Evolutionary conservation across 2,113 vertebrate genomes (phyloP).

Genomic region (Odontesthes bonariensis): DNA sequence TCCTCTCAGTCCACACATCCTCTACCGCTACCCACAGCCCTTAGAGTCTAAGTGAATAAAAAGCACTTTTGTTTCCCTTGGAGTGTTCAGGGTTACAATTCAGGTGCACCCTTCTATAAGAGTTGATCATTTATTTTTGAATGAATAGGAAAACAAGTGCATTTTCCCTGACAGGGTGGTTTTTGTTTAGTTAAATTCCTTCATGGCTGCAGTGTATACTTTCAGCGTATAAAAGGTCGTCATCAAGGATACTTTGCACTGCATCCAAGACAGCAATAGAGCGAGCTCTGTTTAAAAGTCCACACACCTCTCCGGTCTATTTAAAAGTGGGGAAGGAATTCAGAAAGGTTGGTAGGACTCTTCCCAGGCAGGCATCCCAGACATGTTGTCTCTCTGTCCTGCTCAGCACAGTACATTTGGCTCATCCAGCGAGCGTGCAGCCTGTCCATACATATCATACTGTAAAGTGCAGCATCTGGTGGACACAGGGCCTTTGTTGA

Average conservation of each 20-base stretch:
- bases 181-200: constrained; percentile 13
- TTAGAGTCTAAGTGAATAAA: constrained; percentile 27
- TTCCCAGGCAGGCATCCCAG: constrained; percentile 64
- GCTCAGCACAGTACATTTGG: constrained; percentile 44
- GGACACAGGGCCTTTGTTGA: neutral
- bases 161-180: neutral
- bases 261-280: constrained; percentile 33
- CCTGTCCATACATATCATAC: constrained; percentile 51
- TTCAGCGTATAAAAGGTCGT: constrained; percentile 49
- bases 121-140: neutral
- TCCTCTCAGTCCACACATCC: constrained; percentile 47
- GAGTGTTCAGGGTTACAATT: constrained; percentile 2
- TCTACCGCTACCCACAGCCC: constrained; percentile 22
- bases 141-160: neutral
- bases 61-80: neutral
- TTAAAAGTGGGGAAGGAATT: constrained; percentile 77
- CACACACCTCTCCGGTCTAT: constrained; percentile 67
- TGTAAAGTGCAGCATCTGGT: constrained; percentile 48
- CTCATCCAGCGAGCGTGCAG: constrained; percentile 42
- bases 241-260: constrained; percentile 29
- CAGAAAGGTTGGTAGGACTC: constrained; percentile 65
- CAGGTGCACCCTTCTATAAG: neutral
- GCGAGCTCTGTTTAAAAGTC: constrained; percentile 44
- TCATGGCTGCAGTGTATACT: neutral
- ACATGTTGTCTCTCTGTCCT: constrained; percentile 59